A percentile compares a stretch with the other conserved stretches of the same genome.
Evolutionary conservation across 2,888 invertebrate species (phyloP).

Genomic region (Prenolepis imparis): DNA sequence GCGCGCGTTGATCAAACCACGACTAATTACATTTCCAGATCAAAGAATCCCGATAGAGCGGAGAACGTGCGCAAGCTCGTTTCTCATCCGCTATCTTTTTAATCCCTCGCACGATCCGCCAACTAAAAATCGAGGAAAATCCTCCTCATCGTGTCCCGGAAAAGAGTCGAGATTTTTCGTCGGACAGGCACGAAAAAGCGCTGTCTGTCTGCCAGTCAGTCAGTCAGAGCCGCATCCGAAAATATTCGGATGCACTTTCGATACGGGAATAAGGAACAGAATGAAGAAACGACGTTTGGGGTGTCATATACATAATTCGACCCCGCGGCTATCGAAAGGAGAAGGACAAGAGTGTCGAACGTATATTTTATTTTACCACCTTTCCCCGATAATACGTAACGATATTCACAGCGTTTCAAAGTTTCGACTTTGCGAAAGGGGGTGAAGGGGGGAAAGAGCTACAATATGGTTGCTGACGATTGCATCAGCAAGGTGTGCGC

Average conservation of each 20-base stretch:
- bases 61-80: not conserved
- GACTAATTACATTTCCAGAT: slow-evolving; percentile 55
- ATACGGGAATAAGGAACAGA: slow-evolving; percentile 31
- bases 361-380: slow-evolving; percentile 18
- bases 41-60: slow-evolving; percentile 40
- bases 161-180: slow-evolving; percentile 32
- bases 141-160: not conserved
- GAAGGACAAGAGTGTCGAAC: not conserved
- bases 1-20: slow-evolving; percentile 37
- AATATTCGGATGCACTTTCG: slow-evolving; percentile 40
- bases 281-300: slow-evolving; percentile 8
- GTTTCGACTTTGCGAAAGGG: not conserved
- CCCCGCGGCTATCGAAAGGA: not conserved
- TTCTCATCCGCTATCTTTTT: slow-evolving; percentile 54
- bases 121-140: slow-evolving; percentile 47
- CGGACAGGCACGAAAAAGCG: slow-evolving; percentile 32
- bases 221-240: not conserved
- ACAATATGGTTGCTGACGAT: slow-evolving; percentile 11
- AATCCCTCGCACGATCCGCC: slow-evolving; percentile 41
- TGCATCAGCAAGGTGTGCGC: not conserved
- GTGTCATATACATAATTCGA: slow-evolving; percentile 12
- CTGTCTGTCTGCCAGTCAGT: slow-evolving; percentile 38
- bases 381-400: slow-evolving; percentile 44
- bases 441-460: not conserved
- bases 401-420: not conserved